Evolutionary conservation across 2,888 invertebrate genomes (phyloP).

Genomic region (Diplolepis rosae): DNA sequence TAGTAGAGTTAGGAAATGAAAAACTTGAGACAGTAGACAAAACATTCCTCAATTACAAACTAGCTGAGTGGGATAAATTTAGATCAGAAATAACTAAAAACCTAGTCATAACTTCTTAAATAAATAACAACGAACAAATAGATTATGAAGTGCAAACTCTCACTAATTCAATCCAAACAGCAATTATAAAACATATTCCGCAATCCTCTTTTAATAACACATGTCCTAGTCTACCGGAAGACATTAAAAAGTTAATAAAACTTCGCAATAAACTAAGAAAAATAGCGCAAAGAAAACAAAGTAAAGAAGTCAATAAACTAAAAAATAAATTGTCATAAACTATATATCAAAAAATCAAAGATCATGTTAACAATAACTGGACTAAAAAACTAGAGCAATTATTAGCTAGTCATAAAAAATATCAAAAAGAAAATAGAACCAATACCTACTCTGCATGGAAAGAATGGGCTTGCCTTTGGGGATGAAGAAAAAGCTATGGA

Average conservation of each 20-base stretch:
- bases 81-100: constrained; percentile 32
- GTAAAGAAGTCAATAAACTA: too few species aligned
- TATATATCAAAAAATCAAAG: constrained; percentile 37
- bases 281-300: too few species aligned
- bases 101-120: constrained; percentile 34
- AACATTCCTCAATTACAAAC: constrained; percentile 35
- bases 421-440: not conserved
- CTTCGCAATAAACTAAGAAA: constrained; percentile 40
- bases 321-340: too few species aligned
- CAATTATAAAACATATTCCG: constrained; percentile 31
- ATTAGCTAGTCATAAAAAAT: constrained; percentile 34
- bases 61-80: constrained; percentile 45
- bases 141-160: constrained; percentile 41
- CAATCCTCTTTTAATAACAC: constrained; percentile 25
- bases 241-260: constrained; percentile 33
- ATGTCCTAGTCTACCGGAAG: constrained; percentile 31
- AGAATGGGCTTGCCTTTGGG: not conserved
- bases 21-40: not conserved
- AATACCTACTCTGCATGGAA: not conserved
- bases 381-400: constrained; percentile 39
- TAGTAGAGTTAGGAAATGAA: constrained; percentile 7
- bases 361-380: constrained; percentile 34
- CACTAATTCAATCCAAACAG: constrained; percentile 34
- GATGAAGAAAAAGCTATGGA: constrained; percentile 37
- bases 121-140: constrained; percentile 32